A percentile compares a stretch with the other conserved stretches of the same genome.
These are phyloP conservation scores for Drymodes brunneopygia DNA, from an alignment of 2,113 vertebrate genomes.

Conservation along the genomic window DNA sequence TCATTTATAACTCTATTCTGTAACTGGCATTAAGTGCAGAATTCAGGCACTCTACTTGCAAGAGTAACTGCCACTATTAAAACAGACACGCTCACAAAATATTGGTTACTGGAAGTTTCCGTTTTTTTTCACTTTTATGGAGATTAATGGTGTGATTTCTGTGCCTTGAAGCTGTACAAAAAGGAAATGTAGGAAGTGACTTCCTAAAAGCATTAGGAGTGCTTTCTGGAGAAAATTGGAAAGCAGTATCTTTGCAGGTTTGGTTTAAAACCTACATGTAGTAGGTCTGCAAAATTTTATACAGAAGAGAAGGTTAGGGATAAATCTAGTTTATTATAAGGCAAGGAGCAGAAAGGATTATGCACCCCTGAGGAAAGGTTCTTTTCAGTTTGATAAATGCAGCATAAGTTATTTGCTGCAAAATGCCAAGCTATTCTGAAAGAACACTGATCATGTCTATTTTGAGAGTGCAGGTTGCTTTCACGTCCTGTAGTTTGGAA, in stretches of 20 bases:
- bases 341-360: conserved; percentile 8
- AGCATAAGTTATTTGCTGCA: not conserved
- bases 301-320: not conserved
- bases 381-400: conserved; percentile 33
- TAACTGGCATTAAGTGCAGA: not conserved
- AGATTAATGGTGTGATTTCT: not conserved
- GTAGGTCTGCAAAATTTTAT: not conserved
- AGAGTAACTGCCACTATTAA: not conserved
- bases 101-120: not conserved
- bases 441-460: not conserved
- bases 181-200: not conserved
- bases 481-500: not conserved
- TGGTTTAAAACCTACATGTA: not conserved
- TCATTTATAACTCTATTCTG: not conserved
- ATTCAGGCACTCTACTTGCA: not conserved
- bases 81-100: not conserved
- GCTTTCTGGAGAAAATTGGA: not conserved
- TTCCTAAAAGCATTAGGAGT: not conserved
- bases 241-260: not conserved
- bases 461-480: not conserved
- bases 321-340: conserved; percentile 31
- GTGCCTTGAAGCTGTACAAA: not conserved
- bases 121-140: not conserved
- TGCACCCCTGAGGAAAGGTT: not conserved
- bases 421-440: conserved; percentile 10